Evolutionary conservation across 2,888 invertebrate genomes (phyloP).

Genomic region (Allolobophora icterica): DNA sequence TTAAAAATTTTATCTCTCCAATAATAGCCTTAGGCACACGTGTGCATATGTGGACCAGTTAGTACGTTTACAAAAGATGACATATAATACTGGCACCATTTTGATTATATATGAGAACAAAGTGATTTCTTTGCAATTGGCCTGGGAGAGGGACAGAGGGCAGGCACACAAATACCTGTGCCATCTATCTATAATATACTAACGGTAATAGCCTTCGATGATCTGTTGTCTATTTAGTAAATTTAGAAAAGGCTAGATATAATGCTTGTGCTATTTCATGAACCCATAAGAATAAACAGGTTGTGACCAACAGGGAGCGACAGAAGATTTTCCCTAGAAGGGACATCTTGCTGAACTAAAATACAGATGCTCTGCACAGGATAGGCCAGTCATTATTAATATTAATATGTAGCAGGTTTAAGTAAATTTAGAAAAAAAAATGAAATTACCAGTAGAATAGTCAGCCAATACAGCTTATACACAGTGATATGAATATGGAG

Average conservation of each 20-base stretch:
- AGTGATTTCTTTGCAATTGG: conserved; percentile 8
- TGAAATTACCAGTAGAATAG: too few species aligned
- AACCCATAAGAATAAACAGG: background rate
- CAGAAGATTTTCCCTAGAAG: too few species aligned
- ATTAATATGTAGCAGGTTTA: too few species aligned
- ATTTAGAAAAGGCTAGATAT: background rate
- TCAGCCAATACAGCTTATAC: too few species aligned
- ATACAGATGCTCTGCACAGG: too few species aligned
- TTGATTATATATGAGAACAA: background rate
- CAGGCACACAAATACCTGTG: background rate
- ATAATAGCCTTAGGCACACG: background rate
- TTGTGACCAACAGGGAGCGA: background rate
- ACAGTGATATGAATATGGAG: too few species aligned
- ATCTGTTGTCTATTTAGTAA: background rate
- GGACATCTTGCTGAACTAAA: too few species aligned
- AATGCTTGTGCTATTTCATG: background rate
- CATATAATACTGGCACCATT: background rate
- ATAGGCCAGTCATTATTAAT: too few species aligned
- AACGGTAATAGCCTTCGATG: background rate
- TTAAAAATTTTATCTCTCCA: background rate
- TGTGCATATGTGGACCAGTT: background rate
- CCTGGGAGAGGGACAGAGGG: background rate
- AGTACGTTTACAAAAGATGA: background rate
- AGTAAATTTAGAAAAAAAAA: too few species aligned
- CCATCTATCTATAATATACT: too few species aligned